Conservation (phyloP, 2,888 invertebrate genomes). For the Macrophya alboannulata region DNA sequence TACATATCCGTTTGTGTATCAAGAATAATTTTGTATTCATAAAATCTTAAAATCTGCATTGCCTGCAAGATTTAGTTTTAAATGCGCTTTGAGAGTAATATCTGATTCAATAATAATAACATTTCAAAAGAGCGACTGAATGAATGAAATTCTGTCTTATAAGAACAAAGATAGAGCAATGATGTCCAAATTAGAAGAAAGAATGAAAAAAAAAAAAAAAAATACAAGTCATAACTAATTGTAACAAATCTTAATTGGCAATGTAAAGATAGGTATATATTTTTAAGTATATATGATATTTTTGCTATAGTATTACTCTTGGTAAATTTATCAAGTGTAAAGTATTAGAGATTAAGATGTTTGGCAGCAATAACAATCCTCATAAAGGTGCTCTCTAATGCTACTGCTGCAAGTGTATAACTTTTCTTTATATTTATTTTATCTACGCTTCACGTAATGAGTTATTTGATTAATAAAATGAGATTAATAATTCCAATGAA, state of each 20-base stretch:
- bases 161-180: neutral
- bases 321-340: conserved; percentile 27
- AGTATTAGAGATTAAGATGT: conserved; percentile 44
- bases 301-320: conserved; percentile 64
- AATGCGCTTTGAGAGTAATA: neutral
- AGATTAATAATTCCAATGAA: neutral
- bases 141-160: neutral
- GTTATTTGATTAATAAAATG: neutral
- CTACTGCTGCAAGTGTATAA: conserved; percentile 21
- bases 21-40: too few relatives aligned
- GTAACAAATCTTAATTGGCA: conserved; percentile 38
- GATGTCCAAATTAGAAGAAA: conserved; percentile 10
- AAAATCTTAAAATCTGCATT: too few relatives aligned
- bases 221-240: conserved; percentile 31
- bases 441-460: neutral
- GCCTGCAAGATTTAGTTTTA: neutral
- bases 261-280: conserved; percentile 54
- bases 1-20: too few relatives aligned
- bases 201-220: neutral
- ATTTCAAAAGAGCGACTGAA: neutral
- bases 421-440: conserved; percentile 22
- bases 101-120: neutral
- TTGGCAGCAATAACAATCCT: conserved; percentile 39
- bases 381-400: conserved; percentile 22
- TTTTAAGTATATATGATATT: conserved; percentile 64